phyloP scores from a whole-genome alignment of 1,140 invertebrate species.

The Tyrophagus putrescentiae region DNA sequence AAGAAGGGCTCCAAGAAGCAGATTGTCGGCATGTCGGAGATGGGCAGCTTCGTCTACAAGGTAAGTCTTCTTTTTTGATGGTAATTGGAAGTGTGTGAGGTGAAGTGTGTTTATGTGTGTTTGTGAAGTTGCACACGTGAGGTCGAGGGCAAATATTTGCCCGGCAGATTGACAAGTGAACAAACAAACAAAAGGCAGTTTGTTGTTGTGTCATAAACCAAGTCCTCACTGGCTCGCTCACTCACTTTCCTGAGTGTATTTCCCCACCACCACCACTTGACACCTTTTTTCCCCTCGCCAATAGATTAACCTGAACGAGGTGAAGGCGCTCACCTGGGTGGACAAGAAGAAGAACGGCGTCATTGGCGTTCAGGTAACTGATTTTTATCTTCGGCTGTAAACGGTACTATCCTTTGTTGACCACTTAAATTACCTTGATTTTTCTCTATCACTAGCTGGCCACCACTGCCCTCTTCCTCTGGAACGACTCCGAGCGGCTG shows the following conservation, averaged over 20 bases:
- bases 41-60: conserved; percentile 55
- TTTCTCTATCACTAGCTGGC: neutral
- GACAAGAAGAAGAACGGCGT: conserved; percentile 42
- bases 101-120: too few relatives aligned
- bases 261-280: too few relatives aligned
- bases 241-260: neutral
- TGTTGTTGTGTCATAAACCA: neutral
- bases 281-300: conserved; percentile 21
- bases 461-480: conserved; percentile 36
- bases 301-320: conserved; percentile 47
- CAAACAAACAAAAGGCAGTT: neutral
- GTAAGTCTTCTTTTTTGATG: conserved; percentile 32
- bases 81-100: too few relatives aligned
- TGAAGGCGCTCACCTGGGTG: conserved; percentile 49
- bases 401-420: too few relatives aligned
- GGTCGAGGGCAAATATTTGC: too few relatives aligned
- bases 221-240: conserved; percentile 2
- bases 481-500: conserved; percentile 30
- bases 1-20: conserved; percentile 37
- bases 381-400: neutral
- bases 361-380: conserved; percentile 28
- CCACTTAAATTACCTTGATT: too few relatives aligned
- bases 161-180: too few relatives aligned
- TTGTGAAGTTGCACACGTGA: too few relatives aligned
- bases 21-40: conserved; percentile 49